phyloP scores from a whole-genome alignment of 2,113 vertebrate genomes.

The Dicerorhinus sumatrensis region DNA sequence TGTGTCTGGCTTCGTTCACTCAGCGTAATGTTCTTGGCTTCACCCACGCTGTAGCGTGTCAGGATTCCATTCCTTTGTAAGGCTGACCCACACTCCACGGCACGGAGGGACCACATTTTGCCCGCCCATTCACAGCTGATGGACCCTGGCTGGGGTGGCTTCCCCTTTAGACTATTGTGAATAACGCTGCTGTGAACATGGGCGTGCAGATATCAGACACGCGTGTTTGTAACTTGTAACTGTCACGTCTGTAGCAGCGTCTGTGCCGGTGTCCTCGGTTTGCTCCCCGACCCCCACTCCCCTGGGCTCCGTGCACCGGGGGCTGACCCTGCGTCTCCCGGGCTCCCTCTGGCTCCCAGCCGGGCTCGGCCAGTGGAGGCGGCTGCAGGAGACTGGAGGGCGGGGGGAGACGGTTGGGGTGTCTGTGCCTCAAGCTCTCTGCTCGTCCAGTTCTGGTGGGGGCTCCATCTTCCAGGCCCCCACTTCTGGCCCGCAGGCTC shows the following conservation, averaged over 20 bases:
- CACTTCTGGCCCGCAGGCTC: background rate
- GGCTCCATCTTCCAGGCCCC: no score
- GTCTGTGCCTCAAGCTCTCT: background rate
- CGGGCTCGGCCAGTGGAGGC: background rate
- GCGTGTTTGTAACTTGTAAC: no score
- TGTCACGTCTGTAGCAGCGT: background rate
- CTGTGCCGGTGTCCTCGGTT: background rate
- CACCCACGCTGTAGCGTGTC: background rate
- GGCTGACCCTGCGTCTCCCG: background rate
- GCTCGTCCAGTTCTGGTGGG: background rate
- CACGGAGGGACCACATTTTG: background rate
- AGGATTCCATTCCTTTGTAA: background rate
- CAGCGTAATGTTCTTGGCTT: background rate
- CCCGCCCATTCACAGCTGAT: no score
- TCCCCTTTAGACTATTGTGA: no score
- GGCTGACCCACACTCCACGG: rapidly evolving
- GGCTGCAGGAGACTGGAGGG: background rate
- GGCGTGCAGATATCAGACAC: background rate
- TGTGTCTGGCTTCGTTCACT: background rate
- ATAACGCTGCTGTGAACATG: background rate
- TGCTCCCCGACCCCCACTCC: background rate
- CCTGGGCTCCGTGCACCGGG: background rate
- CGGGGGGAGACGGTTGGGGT: background rate
- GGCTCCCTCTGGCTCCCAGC: background rate
- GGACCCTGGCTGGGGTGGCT: background rate